phyloP scores from a whole-genome alignment of 2,797 vertebrate species.

The Hoplostethus mediterraneus region DNA sequence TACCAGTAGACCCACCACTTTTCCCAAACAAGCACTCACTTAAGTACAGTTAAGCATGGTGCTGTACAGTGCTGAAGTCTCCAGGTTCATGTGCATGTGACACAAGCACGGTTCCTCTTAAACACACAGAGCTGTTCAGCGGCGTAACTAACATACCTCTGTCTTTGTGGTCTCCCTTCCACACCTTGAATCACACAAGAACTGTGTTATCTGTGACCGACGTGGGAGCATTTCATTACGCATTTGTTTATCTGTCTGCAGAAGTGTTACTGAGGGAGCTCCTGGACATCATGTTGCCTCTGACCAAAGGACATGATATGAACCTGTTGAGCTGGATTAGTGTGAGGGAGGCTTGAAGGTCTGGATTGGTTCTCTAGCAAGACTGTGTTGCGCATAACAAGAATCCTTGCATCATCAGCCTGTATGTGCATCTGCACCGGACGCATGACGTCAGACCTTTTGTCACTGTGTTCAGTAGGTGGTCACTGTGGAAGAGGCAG shows the following conservation, averaged over 20 bases:
- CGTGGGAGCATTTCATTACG: conserved; percentile 48
- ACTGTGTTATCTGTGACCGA: not conserved
- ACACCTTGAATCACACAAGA: conserved; percentile 17
- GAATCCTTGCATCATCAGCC: conserved; percentile 21
- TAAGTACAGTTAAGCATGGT: not conserved
- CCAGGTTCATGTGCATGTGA: no score
- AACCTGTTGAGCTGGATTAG: conserved; percentile 37
- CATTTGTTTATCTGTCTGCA: conserved; percentile 59
- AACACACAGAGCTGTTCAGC: not conserved
- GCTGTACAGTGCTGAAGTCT: no score
- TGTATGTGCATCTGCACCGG: conserved; percentile 59
- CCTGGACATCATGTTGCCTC: conserved; percentile 49
- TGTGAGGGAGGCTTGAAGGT: conserved; percentile 40
- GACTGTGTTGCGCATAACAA: not conserved
- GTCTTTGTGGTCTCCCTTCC: not conserved
- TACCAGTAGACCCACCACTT: not conserved
- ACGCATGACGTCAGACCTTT: conserved; percentile 49
- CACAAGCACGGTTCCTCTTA: no score
- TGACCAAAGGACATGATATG: conserved; percentile 35
- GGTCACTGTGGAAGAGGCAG: conserved; percentile 23
- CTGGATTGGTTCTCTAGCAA: conserved; percentile 9
- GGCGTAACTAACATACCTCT: not conserved
- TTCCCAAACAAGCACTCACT: not conserved
- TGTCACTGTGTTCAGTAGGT: conserved; percentile 28
- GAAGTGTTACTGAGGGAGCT: conserved; percentile 37